Conservation (phyloP, 2,113 vertebrate genomes). For the Antigone vipio region DNA sequence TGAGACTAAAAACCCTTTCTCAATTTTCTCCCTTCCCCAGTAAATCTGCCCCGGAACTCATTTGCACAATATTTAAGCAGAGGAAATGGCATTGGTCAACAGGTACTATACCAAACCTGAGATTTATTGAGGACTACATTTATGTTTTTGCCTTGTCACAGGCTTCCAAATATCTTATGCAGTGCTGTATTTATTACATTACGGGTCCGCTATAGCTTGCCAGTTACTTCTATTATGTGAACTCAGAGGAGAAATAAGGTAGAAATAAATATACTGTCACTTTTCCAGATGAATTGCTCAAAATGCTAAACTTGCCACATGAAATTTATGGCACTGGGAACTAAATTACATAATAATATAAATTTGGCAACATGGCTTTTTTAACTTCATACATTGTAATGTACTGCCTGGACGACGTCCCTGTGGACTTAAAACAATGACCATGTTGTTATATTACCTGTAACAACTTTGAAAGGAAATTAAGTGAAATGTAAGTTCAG, state of each 20-base stretch:
- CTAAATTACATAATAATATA: slow-evolving; percentile 10
- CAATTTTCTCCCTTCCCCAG: background rate
- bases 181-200: slow-evolving; percentile 26
- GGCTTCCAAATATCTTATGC: slow-evolving; percentile 15
- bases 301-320: background rate
- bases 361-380: background rate
- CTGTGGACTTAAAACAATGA: background rate
- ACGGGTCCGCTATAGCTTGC: background rate
- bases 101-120: background rate
- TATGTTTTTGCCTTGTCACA: slow-evolving; percentile 32
- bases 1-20: background rate
- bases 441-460: background rate
- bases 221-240: slow-evolving; percentile 32
- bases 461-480: slow-evolving; percentile 1
- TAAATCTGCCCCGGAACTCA: slow-evolving; percentile 41
- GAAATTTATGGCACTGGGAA: background rate
- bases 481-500: background rate
- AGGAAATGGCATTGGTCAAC: background rate
- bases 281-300: slow-evolving; percentile 20
- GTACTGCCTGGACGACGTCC: background rate
- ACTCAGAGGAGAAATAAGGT: slow-evolving; percentile 37
- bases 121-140: slow-evolving; percentile 42
- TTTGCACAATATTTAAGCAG: slow-evolving; percentile 26
- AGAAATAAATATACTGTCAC: slow-evolving; percentile 41
- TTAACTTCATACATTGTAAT: background rate